A percentile compares a stretch with the other conserved stretches of the same genome.
Evolutionary conservation across 1,140 invertebrate species (phyloP).

Genomic region (Diprion similis): DNA sequence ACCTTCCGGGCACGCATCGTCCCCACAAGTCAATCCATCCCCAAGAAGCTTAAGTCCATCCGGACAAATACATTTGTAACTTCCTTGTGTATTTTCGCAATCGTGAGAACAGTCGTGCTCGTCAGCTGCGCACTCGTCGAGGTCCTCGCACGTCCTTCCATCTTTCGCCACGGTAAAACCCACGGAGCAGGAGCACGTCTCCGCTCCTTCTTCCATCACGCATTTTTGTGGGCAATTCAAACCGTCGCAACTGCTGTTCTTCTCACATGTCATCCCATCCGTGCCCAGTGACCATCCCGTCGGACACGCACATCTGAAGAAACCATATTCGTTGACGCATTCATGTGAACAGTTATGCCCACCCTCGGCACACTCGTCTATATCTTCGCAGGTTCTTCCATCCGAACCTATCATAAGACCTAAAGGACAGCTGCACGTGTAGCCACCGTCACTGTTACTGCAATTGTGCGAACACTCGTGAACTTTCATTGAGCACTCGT

Average conservation of each 20-base stretch:
- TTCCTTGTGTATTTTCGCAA: slow-evolving; percentile 81
- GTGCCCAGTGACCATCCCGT: slow-evolving; percentile 23
- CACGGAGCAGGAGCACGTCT: slow-evolving; percentile 53
- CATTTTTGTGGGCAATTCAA: slow-evolving; percentile 56
- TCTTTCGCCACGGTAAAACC: slow-evolving; percentile 40
- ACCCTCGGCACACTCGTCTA: slow-evolving; percentile 64
- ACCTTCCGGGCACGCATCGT: slow-evolving; percentile 62
- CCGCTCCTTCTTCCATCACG: slow-evolving; percentile 59
- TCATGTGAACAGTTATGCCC: slow-evolving; percentile 61
- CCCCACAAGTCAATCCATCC: slow-evolving; percentile 74
- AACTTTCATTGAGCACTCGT: slow-evolving; percentile 61
- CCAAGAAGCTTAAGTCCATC: slow-evolving; percentile 72
- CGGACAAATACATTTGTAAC: slow-evolving; percentile 81
- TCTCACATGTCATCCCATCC: slow-evolving; percentile 18
- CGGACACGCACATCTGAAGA: slow-evolving; percentile 60
- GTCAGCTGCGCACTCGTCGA: slow-evolving; percentile 77
- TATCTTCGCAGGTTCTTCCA: slow-evolving; percentile 65
- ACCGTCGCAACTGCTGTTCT: slow-evolving; percentile 19
- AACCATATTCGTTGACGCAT: slow-evolving; percentile 63
- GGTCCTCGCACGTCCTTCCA: slow-evolving; percentile 62
- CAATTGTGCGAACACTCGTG: slow-evolving; percentile 40
- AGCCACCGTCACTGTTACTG: slow-evolving; percentile 64
- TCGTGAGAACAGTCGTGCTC: slow-evolving; percentile 70
- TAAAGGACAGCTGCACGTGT: slow-evolving; percentile 68
- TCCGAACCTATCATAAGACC: slow-evolving; percentile 67